Evolutionary conservation across 2,113 vertebrate species (phyloP), one percentile per base, ranked within the genome.

Genomic region (Zootoca vivipara): DNA sequence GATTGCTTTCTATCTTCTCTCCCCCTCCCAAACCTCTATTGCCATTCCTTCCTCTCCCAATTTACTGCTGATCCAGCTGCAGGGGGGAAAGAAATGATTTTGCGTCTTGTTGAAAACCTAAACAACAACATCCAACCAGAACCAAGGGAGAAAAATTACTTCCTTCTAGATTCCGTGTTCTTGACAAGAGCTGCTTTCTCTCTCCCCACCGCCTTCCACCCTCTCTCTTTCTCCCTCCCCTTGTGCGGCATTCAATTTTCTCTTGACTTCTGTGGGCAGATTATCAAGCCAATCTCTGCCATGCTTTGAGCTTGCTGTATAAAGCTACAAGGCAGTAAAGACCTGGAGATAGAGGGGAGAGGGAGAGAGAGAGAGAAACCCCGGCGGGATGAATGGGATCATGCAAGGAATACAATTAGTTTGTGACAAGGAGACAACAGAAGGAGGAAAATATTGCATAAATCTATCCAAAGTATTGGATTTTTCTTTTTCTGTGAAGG

Each of bases 21-120:
- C 42, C 26, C 28, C 28, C 8, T 9, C 69, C n/a, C 46, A 52
- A 12, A 12, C 58, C 58, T 18, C 58, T 3, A 62, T 62, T 62
- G 58, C 85, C 69, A 2, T 83, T 86, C 89, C 91, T 94, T 90
- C 90, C 80, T 89, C 93, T 92, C 93, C 91, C 92, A 86, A 35
- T 95, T 91, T 93, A 73, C 91, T 22, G n/a, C 46, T 86, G 93
- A 93, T 92, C 85, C 95, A 96, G 96, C 95, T 96, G 95, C 88
- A n/a, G 65, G 52, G 5, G 3, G 69, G 83, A 94, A 93, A 89
- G 90, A 93, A 94, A 92, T 89, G 94, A 90, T 86, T 87, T 89
- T 33, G 75, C 65, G 0, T 90, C 90, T 87, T 28, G 30, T 82
- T 13, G 35, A 88, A 94, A 52, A 91, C 35, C 5, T 26, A 90